Evolutionary conservation across 2,888 invertebrate genomes (phyloP).

Genomic region (Dorcus parallelipipedus): DNA sequence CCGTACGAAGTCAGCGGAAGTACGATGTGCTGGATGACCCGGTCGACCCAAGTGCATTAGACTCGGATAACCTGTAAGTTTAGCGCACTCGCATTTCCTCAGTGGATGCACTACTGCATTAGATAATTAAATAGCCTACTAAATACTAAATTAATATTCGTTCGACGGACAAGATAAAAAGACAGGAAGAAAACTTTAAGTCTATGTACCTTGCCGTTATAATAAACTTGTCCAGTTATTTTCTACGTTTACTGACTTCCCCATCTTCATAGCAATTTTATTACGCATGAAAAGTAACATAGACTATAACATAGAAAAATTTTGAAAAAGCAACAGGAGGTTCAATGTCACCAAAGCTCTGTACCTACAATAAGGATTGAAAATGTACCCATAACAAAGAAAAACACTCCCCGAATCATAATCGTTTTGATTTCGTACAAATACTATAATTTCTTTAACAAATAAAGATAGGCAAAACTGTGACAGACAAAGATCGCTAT

Average conservation of each 20-base stretch:
- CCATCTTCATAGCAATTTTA: too few relatives aligned
- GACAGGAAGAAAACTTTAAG: background rate
- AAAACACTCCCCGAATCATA: too few relatives aligned
- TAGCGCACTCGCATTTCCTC: slow-evolving; percentile 14
- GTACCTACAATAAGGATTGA: too few relatives aligned
- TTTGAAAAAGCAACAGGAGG: too few relatives aligned
- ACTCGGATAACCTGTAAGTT: slow-evolving; percentile 19
- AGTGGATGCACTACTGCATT: background rate
- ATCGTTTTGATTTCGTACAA: too few relatives aligned
- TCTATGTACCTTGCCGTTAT: background rate
- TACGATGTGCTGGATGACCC: slow-evolving; percentile 26
- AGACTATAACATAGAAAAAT: too few relatives aligned
- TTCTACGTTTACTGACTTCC: background rate
- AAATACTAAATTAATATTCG: background rate
- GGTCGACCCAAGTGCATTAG: slow-evolving; percentile 20
- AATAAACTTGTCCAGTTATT: background rate
- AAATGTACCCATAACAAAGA: too few relatives aligned
- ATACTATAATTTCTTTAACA: too few relatives aligned
- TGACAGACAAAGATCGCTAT: too few relatives aligned
- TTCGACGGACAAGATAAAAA: background rate
- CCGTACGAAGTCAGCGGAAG: slow-evolving; percentile 18
- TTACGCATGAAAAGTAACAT: too few relatives aligned
- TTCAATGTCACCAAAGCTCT: too few relatives aligned
- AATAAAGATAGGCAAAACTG: too few relatives aligned
- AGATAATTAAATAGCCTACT: background rate